Conservation (phyloP, 2,113 vertebrate species). For the Cariama cristata region DNA sequence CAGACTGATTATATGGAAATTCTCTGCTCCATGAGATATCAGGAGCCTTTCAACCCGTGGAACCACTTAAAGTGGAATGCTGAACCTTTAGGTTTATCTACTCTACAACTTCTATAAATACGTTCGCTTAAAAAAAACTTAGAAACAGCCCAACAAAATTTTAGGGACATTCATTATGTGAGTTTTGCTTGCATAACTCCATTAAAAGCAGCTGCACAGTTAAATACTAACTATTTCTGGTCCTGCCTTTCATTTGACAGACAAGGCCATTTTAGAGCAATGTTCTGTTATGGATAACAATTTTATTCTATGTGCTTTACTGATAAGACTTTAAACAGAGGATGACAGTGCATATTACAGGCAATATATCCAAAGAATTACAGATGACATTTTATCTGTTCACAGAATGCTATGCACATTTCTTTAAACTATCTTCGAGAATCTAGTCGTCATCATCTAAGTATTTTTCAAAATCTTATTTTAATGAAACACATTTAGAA, state of each 20-base stretch:
- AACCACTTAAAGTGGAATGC: not conserved
- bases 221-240: not conserved
- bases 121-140: not conserved
- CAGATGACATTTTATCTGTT: constrained; percentile 39
- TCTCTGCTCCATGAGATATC: not conserved
- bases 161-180: not conserved
- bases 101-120: not conserved
- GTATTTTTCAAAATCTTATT: constrained; percentile 68
- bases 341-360: not conserved
- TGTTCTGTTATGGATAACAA: constrained; percentile 7
- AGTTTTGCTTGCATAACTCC: not conserved
- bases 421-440: constrained; percentile 10
- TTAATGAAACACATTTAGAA: constrained; percentile 80
- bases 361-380: constrained; percentile 22
- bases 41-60: not conserved
- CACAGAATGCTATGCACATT: not conserved
- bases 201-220: not conserved
- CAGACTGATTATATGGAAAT: not conserved
- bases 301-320: not conserved
- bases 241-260: not conserved
- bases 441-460: constrained; percentile 49
- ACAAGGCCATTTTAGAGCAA: constrained; percentile 21
- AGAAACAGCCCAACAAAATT: not conserved
- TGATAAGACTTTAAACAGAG: constrained; percentile 18
- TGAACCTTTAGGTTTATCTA: not conserved